Evolutionary conservation across 2,888 invertebrate genomes (phyloP).

Genomic region (Philereme vetulata): DNA sequence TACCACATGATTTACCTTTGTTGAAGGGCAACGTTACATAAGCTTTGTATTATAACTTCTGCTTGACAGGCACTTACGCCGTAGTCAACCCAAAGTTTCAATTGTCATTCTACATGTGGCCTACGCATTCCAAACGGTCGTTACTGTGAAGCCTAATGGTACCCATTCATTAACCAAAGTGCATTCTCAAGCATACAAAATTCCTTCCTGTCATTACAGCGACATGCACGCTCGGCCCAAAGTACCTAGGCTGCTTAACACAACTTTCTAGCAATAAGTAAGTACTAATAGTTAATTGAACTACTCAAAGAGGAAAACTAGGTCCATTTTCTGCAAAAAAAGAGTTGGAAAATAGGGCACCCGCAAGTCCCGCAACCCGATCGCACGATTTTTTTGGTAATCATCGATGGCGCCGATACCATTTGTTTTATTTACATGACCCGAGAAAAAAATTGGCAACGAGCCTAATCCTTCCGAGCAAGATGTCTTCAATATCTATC

Average conservation of each 20-base stretch:
- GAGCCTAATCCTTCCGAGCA: conserved; percentile 57
- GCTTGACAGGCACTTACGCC: conserved; percentile 14
- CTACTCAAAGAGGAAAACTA: conserved; percentile 18
- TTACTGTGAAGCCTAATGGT: conserved; percentile 56
- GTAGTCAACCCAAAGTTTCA: conserved; percentile 41
- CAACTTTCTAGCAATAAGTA: conserved; percentile 57
- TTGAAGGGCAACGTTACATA: conserved; percentile 35
- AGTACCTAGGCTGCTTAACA: conserved; percentile 7
- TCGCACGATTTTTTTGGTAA: conserved; percentile 43
- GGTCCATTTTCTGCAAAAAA: conserved; percentile 24
- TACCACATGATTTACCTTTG: conserved; percentile 21
- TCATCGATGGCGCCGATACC: conserved; percentile 60
- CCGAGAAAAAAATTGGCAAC: conserved; percentile 69
- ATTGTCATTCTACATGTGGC: conserved; percentile 55
- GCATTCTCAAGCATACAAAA: conserved; percentile 70
- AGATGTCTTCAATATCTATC: conserved; percentile 47
- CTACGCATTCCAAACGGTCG: conserved; percentile 60
- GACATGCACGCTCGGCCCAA: conserved; percentile 19
- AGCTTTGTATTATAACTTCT: conserved; percentile 9
- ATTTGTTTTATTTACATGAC: conserved; percentile 71
- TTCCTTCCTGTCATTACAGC: conserved; percentile 50
- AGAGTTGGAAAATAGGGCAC: conserved; percentile 39
- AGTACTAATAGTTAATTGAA: conserved; percentile 19
- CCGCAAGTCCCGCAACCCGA: conserved; percentile 32
- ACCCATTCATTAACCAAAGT: conserved; percentile 67